These are phyloP conservation scores for Malthinus seriepunctatus DNA, from an alignment of 2,888 invertebrate species.

Conservation along the genomic window DNA sequence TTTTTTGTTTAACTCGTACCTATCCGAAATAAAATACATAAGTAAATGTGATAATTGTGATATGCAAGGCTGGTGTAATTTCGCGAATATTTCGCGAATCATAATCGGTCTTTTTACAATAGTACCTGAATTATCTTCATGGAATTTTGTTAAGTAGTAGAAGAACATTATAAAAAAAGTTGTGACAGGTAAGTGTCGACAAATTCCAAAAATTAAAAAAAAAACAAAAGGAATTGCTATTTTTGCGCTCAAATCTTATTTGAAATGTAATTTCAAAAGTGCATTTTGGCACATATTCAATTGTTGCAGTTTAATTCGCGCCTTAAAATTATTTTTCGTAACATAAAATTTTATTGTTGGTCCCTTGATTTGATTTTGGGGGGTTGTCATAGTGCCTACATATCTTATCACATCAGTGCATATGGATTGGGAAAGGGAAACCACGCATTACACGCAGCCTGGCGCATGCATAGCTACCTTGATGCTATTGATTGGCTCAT, in stretches of 20 bases:
- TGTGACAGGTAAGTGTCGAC: slow-evolving; percentile 30
- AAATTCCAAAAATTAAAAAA: background rate
- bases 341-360: slow-evolving; percentile 4
- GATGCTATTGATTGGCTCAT: slow-evolving; percentile 38
- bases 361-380: slow-evolving; percentile 20
- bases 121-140: slow-evolving; percentile 37
- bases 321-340: background rate
- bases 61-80: slow-evolving; percentile 37
- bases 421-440: slow-evolving; percentile 29
- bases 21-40: slow-evolving; percentile 24
- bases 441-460: slow-evolving; percentile 30
- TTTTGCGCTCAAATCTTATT: background rate
- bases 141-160: slow-evolving; percentile 36
- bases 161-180: slow-evolving; percentile 21
- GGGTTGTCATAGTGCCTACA: slow-evolving; percentile 30
- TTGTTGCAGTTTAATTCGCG: background rate
- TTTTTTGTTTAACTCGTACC: slow-evolving; percentile 32
- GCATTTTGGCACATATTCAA: background rate
- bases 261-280: no score
- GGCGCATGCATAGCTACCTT: slow-evolving; percentile 38
- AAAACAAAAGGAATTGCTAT: background rate
- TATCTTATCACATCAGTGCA: slow-evolving; percentile 31
- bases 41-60: slow-evolving; percentile 38
- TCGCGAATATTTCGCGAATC: slow-evolving; percentile 37
- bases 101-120: slow-evolving; percentile 34